Evolutionary conservation across 2,888 invertebrate genomes (phyloP).

Genomic region (Apodemia hepburni): DNA sequence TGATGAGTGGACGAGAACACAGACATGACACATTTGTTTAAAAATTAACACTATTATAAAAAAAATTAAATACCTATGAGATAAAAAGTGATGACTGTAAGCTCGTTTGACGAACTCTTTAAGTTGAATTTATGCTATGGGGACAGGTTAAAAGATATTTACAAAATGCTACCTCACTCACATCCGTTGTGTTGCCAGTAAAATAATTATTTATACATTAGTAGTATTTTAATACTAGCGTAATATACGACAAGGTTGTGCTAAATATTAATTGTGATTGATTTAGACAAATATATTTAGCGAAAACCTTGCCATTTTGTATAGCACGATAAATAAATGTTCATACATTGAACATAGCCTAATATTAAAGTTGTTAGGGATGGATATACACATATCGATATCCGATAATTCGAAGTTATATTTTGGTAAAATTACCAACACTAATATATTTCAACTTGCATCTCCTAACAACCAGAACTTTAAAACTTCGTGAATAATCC

Average conservation of each 20-base stretch:
- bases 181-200: constrained; percentile 52
- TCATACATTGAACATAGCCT: constrained; percentile 20
- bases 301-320: constrained; percentile 19
- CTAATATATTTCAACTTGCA: neutral
- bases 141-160: constrained; percentile 68
- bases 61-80: constrained; percentile 78
- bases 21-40: constrained; percentile 68
- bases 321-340: constrained; percentile 20
- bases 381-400: constrained; percentile 7
- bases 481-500: constrained; percentile 19
- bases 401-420: constrained; percentile 1
- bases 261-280: neutral
- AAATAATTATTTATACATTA: constrained; percentile 10
- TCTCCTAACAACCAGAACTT: constrained; percentile 17
- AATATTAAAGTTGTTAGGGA: constrained; percentile 16
- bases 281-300: neutral
- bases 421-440: constrained; percentile 11
- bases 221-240: constrained; percentile 21
- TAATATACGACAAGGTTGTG: constrained; percentile 20
- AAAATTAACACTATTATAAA: constrained; percentile 66
- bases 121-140: constrained; percentile 73
- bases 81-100: constrained; percentile 73
- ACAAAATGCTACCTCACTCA: constrained; percentile 72
- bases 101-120: constrained; percentile 49
- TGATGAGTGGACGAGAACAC: constrained; percentile 53